Evolutionary conservation across 2,113 vertebrate species (phyloP).

Genomic region (Calyptommatus sinebrachiatus): DNA sequence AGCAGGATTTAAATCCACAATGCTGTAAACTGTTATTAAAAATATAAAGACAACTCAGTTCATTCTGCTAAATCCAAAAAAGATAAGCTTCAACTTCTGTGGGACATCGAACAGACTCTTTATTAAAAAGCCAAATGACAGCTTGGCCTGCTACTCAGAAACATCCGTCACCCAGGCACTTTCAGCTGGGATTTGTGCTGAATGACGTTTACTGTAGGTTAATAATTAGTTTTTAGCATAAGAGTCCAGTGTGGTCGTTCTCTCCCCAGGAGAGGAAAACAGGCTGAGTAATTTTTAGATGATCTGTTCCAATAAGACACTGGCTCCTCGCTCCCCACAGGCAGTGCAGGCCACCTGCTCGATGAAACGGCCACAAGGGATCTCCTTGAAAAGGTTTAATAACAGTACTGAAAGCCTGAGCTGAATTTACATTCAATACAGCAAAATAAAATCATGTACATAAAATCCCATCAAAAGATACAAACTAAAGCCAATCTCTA

Average conservation of each 20-base stretch:
- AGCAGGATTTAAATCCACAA: neutral
- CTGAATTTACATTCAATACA: constrained; percentile 54
- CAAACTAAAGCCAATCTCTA: constrained; percentile 15
- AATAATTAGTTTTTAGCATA: constrained; percentile 73
- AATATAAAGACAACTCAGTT: constrained; percentile 21
- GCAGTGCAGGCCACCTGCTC: constrained; percentile 71
- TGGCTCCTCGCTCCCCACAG: constrained; percentile 58
- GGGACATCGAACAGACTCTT: constrained; percentile 42
- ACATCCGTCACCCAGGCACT: constrained; percentile 64
- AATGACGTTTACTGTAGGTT: constrained; percentile 69
- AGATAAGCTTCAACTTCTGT: constrained; percentile 38
- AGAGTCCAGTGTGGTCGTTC: constrained; percentile 48
- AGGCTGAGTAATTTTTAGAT: constrained; percentile 70
- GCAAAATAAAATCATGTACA: constrained; percentile 48
- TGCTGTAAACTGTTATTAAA: neutral
- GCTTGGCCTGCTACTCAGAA: constrained; percentile 61
- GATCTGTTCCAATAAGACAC: constrained; percentile 67
- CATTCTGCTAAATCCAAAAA: constrained; percentile 44
- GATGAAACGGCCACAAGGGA: constrained; percentile 59
- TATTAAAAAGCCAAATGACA: constrained; percentile 63
- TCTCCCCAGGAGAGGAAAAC: constrained; percentile 66
- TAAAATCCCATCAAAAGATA: constrained; percentile 39
- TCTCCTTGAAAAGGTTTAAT: constrained; percentile 62
- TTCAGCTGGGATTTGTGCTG: constrained; percentile 67
- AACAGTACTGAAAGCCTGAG: constrained; percentile 47